Percentiles rank a stretch among this genome's conserved stretches.
These are phyloP conservation scores for Ivindomyrus marchei DNA, from an alignment of 2,113 vertebrate species.

Conservation along the genomic window DNA sequence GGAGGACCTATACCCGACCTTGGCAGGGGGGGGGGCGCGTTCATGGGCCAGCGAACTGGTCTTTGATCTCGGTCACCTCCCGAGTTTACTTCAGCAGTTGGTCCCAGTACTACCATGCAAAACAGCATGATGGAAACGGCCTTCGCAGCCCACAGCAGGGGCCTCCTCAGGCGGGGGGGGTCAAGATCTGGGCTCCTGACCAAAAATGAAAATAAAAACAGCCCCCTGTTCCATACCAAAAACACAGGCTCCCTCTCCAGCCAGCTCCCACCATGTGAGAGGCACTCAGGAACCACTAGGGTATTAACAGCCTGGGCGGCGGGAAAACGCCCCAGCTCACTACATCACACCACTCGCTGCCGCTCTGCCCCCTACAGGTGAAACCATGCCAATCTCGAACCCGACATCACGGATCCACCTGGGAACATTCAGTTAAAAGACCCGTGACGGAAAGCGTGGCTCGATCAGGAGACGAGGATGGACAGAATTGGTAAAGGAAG, in stretches of 20 bases:
- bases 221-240: neutral
- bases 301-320: neutral
- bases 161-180: neutral
- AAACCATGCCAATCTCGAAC: neutral
- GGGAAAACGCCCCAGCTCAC: neutral
- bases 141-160: neutral
- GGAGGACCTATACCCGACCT: neutral
- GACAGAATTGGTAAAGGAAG: neutral
- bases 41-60: neutral
- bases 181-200: neutral
- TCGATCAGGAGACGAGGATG: neutral
- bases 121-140: neutral
- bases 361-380: neutral
- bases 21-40: neutral
- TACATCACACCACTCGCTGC: neutral
- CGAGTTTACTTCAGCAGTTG: neutral
- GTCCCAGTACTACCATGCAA: neutral
- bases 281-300: neutral
- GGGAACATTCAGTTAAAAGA: neutral
- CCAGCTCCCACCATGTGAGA: neutral
- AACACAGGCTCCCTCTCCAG: neutral
- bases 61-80: neutral
- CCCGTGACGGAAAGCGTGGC: neutral
- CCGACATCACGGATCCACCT: neutral
- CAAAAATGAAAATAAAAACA: conserved; percentile 14